Evolutionary conservation across 2,797 vertebrate genomes (phyloP), one percentile per base, ranked within the genome.

Genomic region (Aplochiton taeniatus): DNA sequence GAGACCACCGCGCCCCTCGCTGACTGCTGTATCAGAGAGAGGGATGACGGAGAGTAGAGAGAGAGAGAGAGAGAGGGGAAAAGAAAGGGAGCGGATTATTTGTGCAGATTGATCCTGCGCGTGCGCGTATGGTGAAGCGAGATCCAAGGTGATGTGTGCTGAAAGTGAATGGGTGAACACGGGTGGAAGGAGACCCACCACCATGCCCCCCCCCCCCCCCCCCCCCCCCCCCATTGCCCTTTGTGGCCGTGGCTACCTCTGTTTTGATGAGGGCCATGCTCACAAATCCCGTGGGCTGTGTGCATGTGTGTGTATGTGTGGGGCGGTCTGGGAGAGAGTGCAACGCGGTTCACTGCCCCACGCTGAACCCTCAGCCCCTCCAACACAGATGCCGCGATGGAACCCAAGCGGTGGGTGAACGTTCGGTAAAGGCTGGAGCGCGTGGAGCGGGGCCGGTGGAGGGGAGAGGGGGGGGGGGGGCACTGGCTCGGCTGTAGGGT

Each of bases 1-100:
- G 77, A 85, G 80, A 80, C 76, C 57, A 31, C 70, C 65, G 17
- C 81, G 82, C 82, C 82, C n/a, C 82, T 83, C 72, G 54, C 58
- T n/a, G 54, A 63, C 69, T 69, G 83, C 78, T 71, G 71, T 66
- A 67, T 63, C 41, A 42, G 57, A 58, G 57, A 17, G 17, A 9
- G 11, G 8, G 14, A 11, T 48, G 11, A 48, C 4, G 47, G 11
- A 14, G 20, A 9, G 1, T 0, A 54, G 31, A 31, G 31, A 31
- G 31, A 31, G 31, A 31, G 31, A 31, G 31, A 31, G 31, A 31
- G 31, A 31, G 31, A 31, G 31, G 6, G 31, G 6, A 6, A 31
- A 31, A 31, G 31, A 31, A 3, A 31, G 2, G 31, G 31, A 31
- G 31, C 31, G 31, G 31, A 6, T 31, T 3, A 2, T 2, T 31